A percentile compares a stretch with the other conserved stretches of the same genome.
Evolutionary conservation across 1,140 invertebrate species (phyloP).

Genomic region (Platorchestia sp.): DNA sequence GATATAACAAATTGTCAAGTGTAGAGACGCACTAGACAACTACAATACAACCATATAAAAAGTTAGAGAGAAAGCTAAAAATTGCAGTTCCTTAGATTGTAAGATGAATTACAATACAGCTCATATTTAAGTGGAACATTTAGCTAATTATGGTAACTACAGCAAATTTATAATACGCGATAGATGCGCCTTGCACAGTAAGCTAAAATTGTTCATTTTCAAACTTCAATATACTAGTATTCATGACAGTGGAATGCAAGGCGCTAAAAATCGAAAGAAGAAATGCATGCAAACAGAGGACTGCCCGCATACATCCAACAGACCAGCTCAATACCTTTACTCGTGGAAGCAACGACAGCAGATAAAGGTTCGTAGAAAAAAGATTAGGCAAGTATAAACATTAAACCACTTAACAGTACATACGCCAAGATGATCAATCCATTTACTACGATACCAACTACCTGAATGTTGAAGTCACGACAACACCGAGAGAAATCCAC

Average conservation of each 20-base stretch:
- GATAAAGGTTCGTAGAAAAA: neutral
- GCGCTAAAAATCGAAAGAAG: neutral
- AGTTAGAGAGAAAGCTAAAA: neutral
- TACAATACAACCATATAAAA: conserved; percentile 10
- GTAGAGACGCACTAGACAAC: neutral
- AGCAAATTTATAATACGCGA: neutral
- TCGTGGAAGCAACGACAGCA: neutral
- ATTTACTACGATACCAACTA: neutral
- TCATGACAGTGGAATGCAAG: neutral
- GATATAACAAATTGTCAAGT: neutral
- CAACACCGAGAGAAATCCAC: neutral
- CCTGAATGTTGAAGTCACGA: neutral
- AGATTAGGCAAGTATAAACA: neutral
- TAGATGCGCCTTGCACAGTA: neutral
- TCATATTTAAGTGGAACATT: neutral
- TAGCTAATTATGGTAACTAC: neutral
- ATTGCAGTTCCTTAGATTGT: neutral
- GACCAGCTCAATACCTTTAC: neutral
- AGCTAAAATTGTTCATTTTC: neutral
- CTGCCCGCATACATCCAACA: neutral
- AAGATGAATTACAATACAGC: neutral
- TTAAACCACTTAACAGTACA: neutral
- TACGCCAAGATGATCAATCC: neutral
- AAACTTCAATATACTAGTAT: neutral
- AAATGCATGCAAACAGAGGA: neutral